Evolutionary conservation across 2,113 vertebrate species (phyloP), one percentile per base, ranked within the genome.

Genomic region (Pithys albifrons): DNA sequence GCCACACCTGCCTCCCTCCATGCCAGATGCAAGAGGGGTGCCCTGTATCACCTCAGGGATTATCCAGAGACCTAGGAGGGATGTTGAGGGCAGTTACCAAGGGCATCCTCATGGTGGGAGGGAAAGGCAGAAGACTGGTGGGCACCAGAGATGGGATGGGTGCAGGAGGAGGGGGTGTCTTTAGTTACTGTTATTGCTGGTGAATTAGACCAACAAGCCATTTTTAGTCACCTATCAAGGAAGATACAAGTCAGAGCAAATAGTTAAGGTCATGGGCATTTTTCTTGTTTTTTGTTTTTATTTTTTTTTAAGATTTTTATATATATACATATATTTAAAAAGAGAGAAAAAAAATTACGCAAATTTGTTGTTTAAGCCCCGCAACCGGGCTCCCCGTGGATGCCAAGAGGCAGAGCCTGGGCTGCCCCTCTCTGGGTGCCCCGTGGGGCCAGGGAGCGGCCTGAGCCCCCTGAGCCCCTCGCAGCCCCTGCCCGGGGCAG

Each of bases 221-320:
- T 84, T 82, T 93, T 89, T 69, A 80, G 74, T 88, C 91, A 94
- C 95, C 94, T 93, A 79, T 71, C 91, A 87, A 93, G 95, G 94
- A 97, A 97, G 97, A 96, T 96, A 88, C 86, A 96, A 90, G 92
- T 96, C 95, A 96, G 95, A 97, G 96, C 91, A 95, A 92, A 97
- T 92, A 95, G 82, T 97, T 97, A 97, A 97, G 97, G 96, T 97
- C 97, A 84, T 96, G 96, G 97, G 96, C 95, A 96, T 96, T 97
- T 96, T 96, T 96, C 80, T 96, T 10, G 52, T 88, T 91, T 95
- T 94, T 91, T 91, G 77, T 82, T 86, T 91, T 94, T 95, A 91
- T 95, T 89, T 39, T 90, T 91, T 87, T 85, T 85, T 14, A 87
- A 94, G 89, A 35, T 94, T 94, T 96, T 87, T 80, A 76, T 89